Base-by-base conservation (phyloP, 2,888 invertebrate genomes). In the Ochropacha duplaris region DNA sequence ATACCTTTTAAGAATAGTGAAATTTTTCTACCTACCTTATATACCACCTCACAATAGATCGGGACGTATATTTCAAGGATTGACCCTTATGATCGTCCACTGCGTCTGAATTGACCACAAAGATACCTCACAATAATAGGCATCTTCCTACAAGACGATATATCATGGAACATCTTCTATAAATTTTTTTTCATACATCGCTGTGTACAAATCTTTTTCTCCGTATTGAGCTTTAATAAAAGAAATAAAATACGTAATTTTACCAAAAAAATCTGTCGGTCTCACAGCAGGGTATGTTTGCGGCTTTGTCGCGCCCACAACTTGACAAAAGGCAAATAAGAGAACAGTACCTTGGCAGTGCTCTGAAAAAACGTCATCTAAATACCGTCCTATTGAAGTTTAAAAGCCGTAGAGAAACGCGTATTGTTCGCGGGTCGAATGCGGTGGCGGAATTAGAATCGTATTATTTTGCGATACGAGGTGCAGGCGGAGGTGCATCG, bases 261-360 rank as follows among this genome's bases (percentile, higher is more conserved):
- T 55, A 61, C 64, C 76, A 85, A 90, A 91, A 78, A 90, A 92
- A 87, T 82, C 76, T 75, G 78, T 85, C 84, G 85, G 87, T 78
- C 81, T 79, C 92, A 72, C 92, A 87, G 92, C 91, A 82, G 89
- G 91, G 86, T 78, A 86, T 88, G 89, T 90, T 92, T 91, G 92
- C 82, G 91, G 91, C 87, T 84, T 89, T 90, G 91, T 92, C 92
- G 91, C 90, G 90, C 92, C 92, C 90, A 91, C 90, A 84, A 85
- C 81, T 78, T 78, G 77, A 92, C 92, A 92, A 92, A 88, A 84
- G 90, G 89, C 91, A 92, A 91, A 92, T 92, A 92, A 90, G 88
- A 87, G 92, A 91, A 92, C 88, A 90, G 80, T 89, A 74, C 84
- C 76, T 72, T 68, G 65, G 71, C 78, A 79, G 68, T 64, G 65